A percentile compares a stretch with the other conserved stretches of the same genome.
Evolutionary conservation across 2,888 invertebrate species (phyloP).

Genomic region (Rotaria sp.): DNA sequence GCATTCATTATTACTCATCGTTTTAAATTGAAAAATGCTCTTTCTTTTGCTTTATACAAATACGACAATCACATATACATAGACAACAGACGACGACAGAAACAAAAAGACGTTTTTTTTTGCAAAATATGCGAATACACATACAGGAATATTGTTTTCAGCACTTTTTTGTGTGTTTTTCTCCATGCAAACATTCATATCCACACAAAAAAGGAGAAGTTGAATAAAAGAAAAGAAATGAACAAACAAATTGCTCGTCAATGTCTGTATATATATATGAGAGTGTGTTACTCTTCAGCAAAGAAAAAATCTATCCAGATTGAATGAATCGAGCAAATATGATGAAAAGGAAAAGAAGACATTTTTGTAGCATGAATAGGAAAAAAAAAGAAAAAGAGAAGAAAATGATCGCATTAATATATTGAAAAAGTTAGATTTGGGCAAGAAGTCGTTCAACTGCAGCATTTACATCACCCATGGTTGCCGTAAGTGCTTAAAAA

Average conservation of each 20-base stretch:
- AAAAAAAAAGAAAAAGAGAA: not conserved
- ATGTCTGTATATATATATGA: not conserved
- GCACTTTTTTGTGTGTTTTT: not conserved
- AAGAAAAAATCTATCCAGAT: not conserved
- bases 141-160: not conserved
- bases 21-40: not conserved
- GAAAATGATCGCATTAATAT: not conserved
- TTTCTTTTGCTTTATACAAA: not conserved
- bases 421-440: not conserved
- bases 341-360: conserved; percentile 8
- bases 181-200: not conserved
- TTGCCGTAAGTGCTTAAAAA: conserved; percentile 72
- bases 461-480: conserved; percentile 92
- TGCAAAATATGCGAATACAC: not conserved
- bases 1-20: not conserved
- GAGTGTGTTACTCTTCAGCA: not conserved
- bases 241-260: not conserved
- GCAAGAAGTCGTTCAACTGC: conserved; percentile 78
- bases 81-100: not conserved
- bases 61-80: not conserved
- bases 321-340: not conserved
- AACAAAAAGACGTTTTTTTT: not conserved
- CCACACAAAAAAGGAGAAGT: not conserved
- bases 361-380: not conserved
- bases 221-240: not conserved